Evolutionary conservation across 2,888 invertebrate species (phyloP).

Genomic region (Apotomis capreana): DNA sequence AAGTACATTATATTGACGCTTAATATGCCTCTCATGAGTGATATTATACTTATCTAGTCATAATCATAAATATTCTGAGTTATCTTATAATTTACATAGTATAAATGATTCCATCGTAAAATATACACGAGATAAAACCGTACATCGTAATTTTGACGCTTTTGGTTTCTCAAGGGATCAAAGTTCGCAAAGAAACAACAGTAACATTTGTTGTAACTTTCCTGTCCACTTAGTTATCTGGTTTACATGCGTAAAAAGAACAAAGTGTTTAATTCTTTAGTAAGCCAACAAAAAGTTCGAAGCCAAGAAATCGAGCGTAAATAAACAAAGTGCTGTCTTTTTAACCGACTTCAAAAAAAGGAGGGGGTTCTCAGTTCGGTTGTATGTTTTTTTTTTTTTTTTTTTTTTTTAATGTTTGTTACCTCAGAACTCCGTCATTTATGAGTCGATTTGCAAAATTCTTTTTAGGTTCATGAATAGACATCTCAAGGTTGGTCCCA

Average conservation of each 20-base stretch:
- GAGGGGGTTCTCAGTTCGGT: too few species aligned
- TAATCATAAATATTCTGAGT: background rate
- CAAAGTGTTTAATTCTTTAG: constrained; percentile 32
- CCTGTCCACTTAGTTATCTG: constrained; percentile 17
- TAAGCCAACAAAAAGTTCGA: constrained; percentile 17
- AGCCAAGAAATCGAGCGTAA: constrained; percentile 34
- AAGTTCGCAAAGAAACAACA: constrained; percentile 20
- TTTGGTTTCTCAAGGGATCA: constrained; percentile 29
- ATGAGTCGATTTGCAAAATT: too few species aligned
- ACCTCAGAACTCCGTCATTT: too few species aligned
- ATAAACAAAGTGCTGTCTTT: constrained; percentile 36
- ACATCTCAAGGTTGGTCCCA: too few species aligned
- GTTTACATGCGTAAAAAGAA: constrained; percentile 23
- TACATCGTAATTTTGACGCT: constrained; percentile 7
- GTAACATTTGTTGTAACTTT: constrained; percentile 33
- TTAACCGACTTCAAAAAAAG: too few species aligned
- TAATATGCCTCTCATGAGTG: too few species aligned
- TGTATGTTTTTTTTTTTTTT: too few species aligned
- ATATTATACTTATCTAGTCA: too few species aligned
- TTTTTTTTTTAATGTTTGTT: too few species aligned
- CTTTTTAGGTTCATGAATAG: too few species aligned
- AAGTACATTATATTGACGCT: too few species aligned
- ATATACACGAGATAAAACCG: background rate
- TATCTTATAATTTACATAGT: too few species aligned
- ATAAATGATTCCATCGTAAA: background rate